Evolutionary conservation across 2,113 vertebrate genomes (phyloP), one percentile per base, ranked within the genome.

Genomic region (Passer montanus): DNA sequence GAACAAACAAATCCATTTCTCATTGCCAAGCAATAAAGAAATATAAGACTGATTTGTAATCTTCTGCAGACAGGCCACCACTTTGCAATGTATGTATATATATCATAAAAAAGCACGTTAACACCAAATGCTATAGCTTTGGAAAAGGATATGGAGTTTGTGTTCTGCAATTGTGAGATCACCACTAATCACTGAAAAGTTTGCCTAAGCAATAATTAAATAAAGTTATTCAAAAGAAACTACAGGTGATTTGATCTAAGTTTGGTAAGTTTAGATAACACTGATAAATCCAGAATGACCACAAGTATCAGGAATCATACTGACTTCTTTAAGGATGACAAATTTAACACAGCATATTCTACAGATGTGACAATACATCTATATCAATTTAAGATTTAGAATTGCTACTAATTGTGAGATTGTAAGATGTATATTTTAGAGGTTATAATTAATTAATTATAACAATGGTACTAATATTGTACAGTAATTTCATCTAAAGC

Each of bases 1-100:
- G 95, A 96, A 87, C 95, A 97, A 97, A 97, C 94, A 97, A 87
- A 96, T 96, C 95, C 94, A 93, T 95, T 96, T 96, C 96, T 96
- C 89, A 95, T 89, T 94, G 94, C 95, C 85, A 96, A 81, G 68
- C 88, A 90, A 95, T 90, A 84, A 94, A 64, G 94, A 96, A 97
- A 93, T 92, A 81, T 46, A 94, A 92, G 88, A 92, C 28, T 96
- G 85, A 92, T 90, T 86, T 88, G 78, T 86, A 63, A 93, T 90
- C 93, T 95, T 91, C 82, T 81, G 93, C 56, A 95, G 92, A 84
- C 76, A 94, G 64, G 93, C 92, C 93, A 86, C 64, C 85, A 90
- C 82, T 92, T 90, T 77, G 79, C 82, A 90, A 86, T 20, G 62
- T 49, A 87, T 53, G 66, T 55, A 85, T 15, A 82, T 27, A 80